phyloP scores from a whole-genome alignment of 2,797 vertebrate species.

The Xenopus petersii region DNA sequence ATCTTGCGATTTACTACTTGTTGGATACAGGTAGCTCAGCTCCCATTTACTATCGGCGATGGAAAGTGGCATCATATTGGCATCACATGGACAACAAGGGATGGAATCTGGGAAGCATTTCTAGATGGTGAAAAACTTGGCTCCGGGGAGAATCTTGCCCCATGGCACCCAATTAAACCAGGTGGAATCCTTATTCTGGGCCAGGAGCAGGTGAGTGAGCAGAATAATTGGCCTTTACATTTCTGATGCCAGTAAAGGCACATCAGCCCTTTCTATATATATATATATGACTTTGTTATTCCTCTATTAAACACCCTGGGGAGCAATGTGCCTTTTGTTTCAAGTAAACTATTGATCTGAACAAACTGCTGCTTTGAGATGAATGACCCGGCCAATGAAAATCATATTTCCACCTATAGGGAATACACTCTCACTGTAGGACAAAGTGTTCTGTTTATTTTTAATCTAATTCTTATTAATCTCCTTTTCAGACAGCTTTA shows the following conservation, averaged over 20 bases:
- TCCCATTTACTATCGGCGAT: conserved; percentile 88
- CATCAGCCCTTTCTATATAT: background rate
- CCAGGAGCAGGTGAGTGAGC: conserved; percentile 88
- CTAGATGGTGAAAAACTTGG: conserved; percentile 89
- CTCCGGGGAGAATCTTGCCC: conserved; percentile 89
- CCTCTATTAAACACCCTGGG: background rate
- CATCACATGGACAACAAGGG: conserved; percentile 92
- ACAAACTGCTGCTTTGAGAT: background rate
- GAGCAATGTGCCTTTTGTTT: conserved; percentile 27
- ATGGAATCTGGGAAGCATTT: conserved; percentile 94
- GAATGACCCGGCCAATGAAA: background rate
- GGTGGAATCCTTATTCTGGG: conserved; percentile 93
- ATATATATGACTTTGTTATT: background rate
- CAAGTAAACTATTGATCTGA: conserved; percentile 13
- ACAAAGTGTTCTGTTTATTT: too few species aligned
- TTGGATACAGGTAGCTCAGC: conserved; percentile 81
- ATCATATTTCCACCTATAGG: too few species aligned
- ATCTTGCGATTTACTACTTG: conserved; percentile 25
- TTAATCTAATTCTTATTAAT: too few species aligned
- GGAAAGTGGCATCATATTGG: conserved; percentile 97
- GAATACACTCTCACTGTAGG: too few species aligned
- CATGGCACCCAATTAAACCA: conserved; percentile 97
- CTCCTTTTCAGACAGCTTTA: too few species aligned
- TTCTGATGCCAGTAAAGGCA: background rate
- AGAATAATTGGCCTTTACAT: background rate